Conservation (phyloP, 1,140 invertebrate species). For the Trichonephila clavata region DNA sequence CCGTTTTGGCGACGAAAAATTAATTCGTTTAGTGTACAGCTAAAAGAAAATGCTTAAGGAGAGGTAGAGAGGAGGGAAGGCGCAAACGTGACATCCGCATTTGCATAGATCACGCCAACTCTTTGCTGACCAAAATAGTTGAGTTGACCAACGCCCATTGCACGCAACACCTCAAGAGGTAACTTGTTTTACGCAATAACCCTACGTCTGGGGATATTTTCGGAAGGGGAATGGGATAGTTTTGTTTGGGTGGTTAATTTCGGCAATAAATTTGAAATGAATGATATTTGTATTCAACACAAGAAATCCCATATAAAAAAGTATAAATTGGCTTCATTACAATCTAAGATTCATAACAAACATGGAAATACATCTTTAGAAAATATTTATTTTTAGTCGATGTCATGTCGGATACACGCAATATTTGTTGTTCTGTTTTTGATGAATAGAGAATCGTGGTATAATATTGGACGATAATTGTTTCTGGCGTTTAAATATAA, state of each 20-base stretch:
- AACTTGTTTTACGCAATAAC: slow-evolving; percentile 58
- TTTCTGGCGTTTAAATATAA: neutral
- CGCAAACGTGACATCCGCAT: slow-evolving; percentile 70
- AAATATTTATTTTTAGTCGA: neutral
- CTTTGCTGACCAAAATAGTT: slow-evolving; percentile 73
- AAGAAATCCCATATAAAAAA: neutral
- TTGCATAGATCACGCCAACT: slow-evolving; percentile 72
- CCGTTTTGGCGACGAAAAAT: slow-evolving; percentile 54
- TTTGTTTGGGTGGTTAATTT: slow-evolving; percentile 48
- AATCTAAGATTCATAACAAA: neutral
- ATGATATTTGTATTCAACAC: slow-evolving; percentile 33
- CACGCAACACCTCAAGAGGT: slow-evolving; percentile 22
- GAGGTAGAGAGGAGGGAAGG: neutral
- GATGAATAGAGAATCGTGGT: neutral
- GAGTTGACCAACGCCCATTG: slow-evolving; percentile 68
- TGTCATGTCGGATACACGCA: neutral
- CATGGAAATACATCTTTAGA: slow-evolving; percentile 5
- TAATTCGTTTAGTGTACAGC: neutral
- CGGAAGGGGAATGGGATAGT: neutral
- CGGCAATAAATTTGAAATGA: slow-evolving; percentile 43
- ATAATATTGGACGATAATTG: neutral
- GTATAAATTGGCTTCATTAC: neutral
- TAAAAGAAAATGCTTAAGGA: slow-evolving; percentile 21
- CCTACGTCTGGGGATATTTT: slow-evolving; percentile 46
- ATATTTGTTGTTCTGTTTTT: neutral